These are phyloP conservation scores for Hetaerina americana DNA, from an alignment of 1,140 invertebrate genomes.

Conservation along the genomic window DNA sequence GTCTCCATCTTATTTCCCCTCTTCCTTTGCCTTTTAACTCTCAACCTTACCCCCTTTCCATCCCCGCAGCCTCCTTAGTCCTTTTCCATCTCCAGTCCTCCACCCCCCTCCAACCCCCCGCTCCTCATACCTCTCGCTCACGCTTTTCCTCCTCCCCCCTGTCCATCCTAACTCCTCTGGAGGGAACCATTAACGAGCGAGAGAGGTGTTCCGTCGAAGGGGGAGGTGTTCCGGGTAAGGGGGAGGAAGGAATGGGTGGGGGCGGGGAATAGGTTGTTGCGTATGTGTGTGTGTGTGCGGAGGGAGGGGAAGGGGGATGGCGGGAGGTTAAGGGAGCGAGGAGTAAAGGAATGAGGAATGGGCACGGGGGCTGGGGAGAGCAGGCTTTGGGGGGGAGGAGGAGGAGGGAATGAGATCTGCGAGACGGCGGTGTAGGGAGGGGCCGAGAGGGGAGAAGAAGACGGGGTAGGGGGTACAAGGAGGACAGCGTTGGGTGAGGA, in stretches of 20 bases:
- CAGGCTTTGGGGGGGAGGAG: background rate
- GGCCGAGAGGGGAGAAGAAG: no score
- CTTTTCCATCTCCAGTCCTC: no score
- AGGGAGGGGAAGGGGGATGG: no score
- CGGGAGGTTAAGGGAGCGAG: no score
- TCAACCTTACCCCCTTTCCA: background rate
- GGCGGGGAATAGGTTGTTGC: no score
- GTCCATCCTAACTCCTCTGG: no score
- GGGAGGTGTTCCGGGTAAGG: background rate
- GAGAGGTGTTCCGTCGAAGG: background rate
- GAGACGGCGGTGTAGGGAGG: no score
- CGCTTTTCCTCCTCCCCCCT: background rate
- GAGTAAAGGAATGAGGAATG: background rate
- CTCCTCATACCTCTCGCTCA: background rate
- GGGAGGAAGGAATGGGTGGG: background rate
- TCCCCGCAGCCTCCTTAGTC: no score
- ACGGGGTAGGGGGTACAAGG: no score
- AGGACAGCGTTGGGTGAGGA: no score
- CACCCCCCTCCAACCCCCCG: background rate
- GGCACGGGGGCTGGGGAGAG: no score
- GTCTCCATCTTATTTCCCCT: background rate
- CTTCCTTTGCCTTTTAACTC: background rate
- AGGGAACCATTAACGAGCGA: background rate
- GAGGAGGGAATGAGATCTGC: background rate
- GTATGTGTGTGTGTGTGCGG: no score